phyloP scores from a whole-genome alignment of 2,113 vertebrate species.

The Xenopus borealis region DNA sequence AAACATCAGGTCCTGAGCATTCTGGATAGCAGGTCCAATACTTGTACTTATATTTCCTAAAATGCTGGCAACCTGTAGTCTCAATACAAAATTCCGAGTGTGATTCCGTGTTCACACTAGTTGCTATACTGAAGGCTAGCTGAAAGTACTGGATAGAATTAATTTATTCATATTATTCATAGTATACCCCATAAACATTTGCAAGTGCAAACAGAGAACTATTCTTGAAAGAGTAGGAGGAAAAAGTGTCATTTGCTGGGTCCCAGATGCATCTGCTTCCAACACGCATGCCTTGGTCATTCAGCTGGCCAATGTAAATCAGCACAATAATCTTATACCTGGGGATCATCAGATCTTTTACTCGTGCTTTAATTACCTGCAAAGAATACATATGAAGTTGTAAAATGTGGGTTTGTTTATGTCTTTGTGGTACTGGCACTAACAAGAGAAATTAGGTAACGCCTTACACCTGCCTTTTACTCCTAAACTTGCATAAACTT shows the following conservation, averaged over 20 bases:
- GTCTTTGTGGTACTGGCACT: neutral
- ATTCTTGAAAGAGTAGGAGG: slow-evolving; percentile 77
- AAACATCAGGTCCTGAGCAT: too few species aligned
- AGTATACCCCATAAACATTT: slow-evolving; percentile 79
- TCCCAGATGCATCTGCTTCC: slow-evolving; percentile 89
- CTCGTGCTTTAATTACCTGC: slow-evolving; percentile 76
- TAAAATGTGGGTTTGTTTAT: neutral
- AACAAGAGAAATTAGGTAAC: neutral
- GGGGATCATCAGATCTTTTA: slow-evolving; percentile 79
- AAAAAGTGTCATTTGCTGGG: slow-evolving; percentile 66
- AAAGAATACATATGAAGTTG: neutral
- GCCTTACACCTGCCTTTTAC: too few species aligned
- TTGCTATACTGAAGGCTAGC: neutral
- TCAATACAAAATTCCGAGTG: neutral
- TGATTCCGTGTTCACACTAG: neutral
- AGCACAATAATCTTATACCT: slow-evolving; percentile 82
- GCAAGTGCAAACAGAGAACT: slow-evolving; percentile 78
- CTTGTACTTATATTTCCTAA: too few species aligned
- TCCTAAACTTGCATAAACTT: too few species aligned
- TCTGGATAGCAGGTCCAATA: too few species aligned
- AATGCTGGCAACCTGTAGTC: too few species aligned
- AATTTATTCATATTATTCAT: slow-evolving; percentile 64
- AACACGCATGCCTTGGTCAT: slow-evolving; percentile 71
- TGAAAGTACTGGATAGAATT: neutral
- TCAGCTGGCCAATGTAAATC: slow-evolving; percentile 78